Evolutionary conservation across 2,113 vertebrate genomes (phyloP).

Genomic region (Paracanthobrama guichenoti): DNA sequence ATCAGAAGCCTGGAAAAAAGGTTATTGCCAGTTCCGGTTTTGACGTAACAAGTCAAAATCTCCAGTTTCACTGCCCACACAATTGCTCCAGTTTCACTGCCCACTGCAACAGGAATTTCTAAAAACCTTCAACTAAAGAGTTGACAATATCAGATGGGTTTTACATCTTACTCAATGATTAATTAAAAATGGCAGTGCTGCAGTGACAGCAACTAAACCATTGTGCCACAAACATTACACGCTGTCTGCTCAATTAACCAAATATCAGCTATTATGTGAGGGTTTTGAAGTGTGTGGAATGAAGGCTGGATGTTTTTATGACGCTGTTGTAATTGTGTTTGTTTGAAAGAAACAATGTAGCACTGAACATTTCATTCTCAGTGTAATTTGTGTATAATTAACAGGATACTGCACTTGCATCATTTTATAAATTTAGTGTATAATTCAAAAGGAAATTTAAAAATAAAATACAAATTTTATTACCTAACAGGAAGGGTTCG

Average conservation of each 20-base stretch:
- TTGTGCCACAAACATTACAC: not conserved
- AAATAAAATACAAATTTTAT: not conserved
- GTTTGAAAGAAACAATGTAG: not conserved
- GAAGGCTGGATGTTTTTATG: not conserved
- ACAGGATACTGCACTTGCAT: not conserved
- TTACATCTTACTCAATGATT: not conserved
- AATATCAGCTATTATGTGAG: not conserved
- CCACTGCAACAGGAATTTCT: too few species aligned
- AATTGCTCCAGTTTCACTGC: too few species aligned
- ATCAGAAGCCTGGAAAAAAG: too few species aligned
- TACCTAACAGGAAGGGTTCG: conserved; percentile 94
- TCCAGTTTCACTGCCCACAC: too few species aligned
- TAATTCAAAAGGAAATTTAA: not conserved
- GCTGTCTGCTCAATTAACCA: not conserved
- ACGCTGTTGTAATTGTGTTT: not conserved
- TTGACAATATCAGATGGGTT: not conserved
- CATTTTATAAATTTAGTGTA: not conserved
- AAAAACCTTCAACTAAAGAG: not conserved
- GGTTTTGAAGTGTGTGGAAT: not conserved
- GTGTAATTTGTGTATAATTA: not conserved
- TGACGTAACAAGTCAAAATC: too few species aligned
- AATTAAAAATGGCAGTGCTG: not conserved
- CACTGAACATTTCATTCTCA: not conserved
- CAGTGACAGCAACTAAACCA: not conserved
- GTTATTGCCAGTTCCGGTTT: too few species aligned